These are phyloP conservation scores for Cosmopolites sordidus DNA, from an alignment of 2,888 invertebrate genomes.

Conservation along the genomic window DNA sequence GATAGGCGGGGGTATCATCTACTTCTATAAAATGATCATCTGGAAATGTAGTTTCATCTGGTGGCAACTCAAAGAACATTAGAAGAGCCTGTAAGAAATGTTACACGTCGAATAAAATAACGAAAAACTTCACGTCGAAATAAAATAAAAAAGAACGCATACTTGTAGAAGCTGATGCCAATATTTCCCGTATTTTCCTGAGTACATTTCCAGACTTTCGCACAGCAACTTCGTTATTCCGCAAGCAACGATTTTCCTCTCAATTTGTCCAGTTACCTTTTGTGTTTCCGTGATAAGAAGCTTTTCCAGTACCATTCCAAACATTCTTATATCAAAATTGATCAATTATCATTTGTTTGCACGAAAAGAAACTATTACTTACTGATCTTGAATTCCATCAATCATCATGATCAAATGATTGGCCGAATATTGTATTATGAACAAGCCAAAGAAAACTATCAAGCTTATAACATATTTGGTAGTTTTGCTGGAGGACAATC, in stretches of 20 bases:
- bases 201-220: conserved; percentile 65
- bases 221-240: conserved; percentile 83
- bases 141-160: neutral
- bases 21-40: conserved; percentile 88
- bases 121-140: too few relatives aligned
- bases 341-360: neutral
- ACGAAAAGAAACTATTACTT: conserved; percentile 42
- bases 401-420: conserved; percentile 69
- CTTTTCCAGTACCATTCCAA: conserved; percentile 91
- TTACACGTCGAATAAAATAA: too few relatives aligned
- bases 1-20: conserved; percentile 82
- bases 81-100: conserved; percentile 72
- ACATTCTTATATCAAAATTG: conserved; percentile 64
- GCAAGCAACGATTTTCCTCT: conserved; percentile 87
- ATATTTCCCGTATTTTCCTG: conserved; percentile 61
- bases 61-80: conserved; percentile 83
- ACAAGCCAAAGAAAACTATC: conserved; percentile 87
- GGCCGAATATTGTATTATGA: conserved; percentile 76
- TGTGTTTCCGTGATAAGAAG: conserved; percentile 81
- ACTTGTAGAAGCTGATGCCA: conserved; percentile 61
- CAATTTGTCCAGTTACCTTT: conserved; percentile 76
- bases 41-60: conserved; percentile 70
- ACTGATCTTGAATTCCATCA: conserved; percentile 83
- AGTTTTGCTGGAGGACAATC: conserved; percentile 89
- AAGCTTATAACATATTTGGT: conserved; percentile 89